phyloP scores from a whole-genome alignment of 2,797 vertebrate genomes.

The Liparis tanakae region DNA sequence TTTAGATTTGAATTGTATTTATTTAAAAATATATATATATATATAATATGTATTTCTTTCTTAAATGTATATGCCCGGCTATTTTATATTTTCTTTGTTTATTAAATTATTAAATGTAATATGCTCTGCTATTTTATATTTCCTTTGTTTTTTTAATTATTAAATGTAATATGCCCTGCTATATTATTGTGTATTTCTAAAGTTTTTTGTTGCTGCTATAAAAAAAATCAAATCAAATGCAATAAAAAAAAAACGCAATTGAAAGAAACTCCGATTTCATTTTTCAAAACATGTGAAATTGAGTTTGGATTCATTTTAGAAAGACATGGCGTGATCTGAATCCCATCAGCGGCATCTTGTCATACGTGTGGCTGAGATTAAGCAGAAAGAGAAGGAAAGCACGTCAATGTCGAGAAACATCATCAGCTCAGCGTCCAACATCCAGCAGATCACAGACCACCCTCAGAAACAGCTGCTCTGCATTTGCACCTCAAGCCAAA shows the following conservation, averaged over 20 bases:
- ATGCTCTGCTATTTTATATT: neutral
- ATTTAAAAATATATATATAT: too few relatives aligned
- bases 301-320: neutral
- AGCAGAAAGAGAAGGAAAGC: conserved; percentile 13
- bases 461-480: conserved; percentile 73
- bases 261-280: neutral
- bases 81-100: too few relatives aligned
- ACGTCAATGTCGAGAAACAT: conserved; percentile 16
- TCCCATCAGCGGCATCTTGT: conserved; percentile 10
- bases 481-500: conserved; percentile 63
- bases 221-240: too few relatives aligned
- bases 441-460: conserved; percentile 44
- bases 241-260: neutral
- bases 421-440: conserved; percentile 33
- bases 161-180: too few relatives aligned
- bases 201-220: too few relatives aligned
- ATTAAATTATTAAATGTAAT: too few relatives aligned
- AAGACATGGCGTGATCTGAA: neutral
- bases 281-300: neutral
- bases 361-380: conserved; percentile 23
- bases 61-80: too few relatives aligned
- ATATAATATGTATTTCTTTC: too few relatives aligned
- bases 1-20: neutral
- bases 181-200: neutral
- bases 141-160: too few relatives aligned